phyloP scores from a whole-genome alignment of 2,888 invertebrate genomes.

The Nephrotoma appendiculata region DNA sequence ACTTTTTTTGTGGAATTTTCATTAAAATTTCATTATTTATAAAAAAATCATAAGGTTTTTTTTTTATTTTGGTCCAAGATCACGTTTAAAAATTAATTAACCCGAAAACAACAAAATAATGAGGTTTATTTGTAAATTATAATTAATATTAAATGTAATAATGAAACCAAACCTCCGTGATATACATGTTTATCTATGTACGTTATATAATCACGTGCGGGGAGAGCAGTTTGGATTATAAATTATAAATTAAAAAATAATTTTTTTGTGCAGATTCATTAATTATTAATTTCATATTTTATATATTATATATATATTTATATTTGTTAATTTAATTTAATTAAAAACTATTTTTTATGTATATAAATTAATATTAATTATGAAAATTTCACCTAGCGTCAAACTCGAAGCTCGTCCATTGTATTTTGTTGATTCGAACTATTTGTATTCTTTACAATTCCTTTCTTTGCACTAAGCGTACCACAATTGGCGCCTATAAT shows the following conservation, averaged over 20 bases:
- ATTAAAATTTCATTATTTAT: neutral
- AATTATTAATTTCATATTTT: constrained; percentile 2
- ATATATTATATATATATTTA: neutral
- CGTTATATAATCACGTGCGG: too few relatives aligned
- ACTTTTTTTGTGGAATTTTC: neutral
- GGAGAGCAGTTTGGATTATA: too few relatives aligned
- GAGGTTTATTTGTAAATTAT: neutral
- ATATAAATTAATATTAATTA: neutral
- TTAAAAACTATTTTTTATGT: neutral
- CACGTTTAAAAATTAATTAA: neutral
- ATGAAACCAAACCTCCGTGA: too few relatives aligned
- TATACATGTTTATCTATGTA: too few relatives aligned
- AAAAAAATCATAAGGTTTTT: neutral
- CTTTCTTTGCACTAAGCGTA: constrained; percentile 57
- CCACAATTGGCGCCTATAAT: constrained; percentile 55
- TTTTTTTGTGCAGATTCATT: neutral
- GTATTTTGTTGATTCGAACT: constrained; percentile 32
- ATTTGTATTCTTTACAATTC: constrained; percentile 33
- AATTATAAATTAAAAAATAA: neutral
- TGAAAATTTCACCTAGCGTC: constrained; percentile 37
- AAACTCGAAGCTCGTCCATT: constrained; percentile 76
- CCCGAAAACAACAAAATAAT: neutral
- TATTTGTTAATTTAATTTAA: neutral
- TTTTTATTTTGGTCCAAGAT: neutral
- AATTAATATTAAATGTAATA: neutral